These are phyloP conservation scores for Dendrolimus punctatus DNA, from an alignment of 1,140 invertebrate species.

Conservation along the genomic window DNA sequence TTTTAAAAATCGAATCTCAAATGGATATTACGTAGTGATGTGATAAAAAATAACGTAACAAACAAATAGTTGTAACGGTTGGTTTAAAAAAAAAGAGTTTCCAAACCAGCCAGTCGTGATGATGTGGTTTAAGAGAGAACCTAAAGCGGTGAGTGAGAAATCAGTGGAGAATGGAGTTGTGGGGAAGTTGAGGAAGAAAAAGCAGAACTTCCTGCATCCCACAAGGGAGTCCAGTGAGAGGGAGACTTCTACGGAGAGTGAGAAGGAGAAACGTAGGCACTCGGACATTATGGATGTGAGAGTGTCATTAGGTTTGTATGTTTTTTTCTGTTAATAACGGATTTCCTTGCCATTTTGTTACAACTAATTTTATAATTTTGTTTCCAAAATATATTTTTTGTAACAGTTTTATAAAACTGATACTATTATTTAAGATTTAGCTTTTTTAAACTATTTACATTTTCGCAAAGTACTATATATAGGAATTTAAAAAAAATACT, in stretches of 20 bases:
- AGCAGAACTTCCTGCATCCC: conserved; percentile 40
- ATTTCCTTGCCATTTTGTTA: conserved; percentile 25
- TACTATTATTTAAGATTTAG: too few species aligned
- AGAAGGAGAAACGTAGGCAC: conserved; percentile 56
- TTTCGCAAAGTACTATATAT: too few species aligned
- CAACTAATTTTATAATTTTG: background rate
- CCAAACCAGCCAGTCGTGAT: conserved; percentile 13
- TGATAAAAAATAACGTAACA: background rate
- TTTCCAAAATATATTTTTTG: too few species aligned
- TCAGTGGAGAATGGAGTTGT: conserved; percentile 43
- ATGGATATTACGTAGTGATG: too few species aligned
- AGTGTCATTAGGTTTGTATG: conserved; percentile 56
- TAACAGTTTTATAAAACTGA: too few species aligned
- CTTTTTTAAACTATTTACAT: too few species aligned
- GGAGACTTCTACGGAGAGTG: conserved; percentile 59
- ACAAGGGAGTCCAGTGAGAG: conserved; percentile 61
- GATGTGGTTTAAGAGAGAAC: conserved; percentile 66
- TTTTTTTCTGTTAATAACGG: background rate
- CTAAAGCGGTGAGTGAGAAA: conserved; percentile 47
- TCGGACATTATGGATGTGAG: conserved; percentile 62
- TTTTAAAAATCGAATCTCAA: too few species aligned
- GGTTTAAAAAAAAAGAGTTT: too few species aligned
- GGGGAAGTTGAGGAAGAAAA: conserved; percentile 52
- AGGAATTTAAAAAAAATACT: too few species aligned
- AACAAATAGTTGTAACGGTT: conserved; percentile 1